phyloP scores from a whole-genome alignment of 2,797 vertebrate genomes.

The Potorous gilbertii region DNA sequence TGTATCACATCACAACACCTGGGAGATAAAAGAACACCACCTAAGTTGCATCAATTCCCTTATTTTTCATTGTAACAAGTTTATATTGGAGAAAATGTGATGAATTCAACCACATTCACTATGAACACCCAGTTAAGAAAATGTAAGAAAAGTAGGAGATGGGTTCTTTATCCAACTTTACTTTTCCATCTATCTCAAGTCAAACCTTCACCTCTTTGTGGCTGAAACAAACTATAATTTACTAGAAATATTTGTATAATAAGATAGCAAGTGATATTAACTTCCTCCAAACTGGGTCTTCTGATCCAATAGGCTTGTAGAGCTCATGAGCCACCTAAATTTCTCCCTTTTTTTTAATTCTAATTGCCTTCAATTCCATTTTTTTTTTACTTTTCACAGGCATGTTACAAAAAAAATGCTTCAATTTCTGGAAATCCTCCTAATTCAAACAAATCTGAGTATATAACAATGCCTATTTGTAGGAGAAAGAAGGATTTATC shows the following conservation, averaged over 20 bases:
- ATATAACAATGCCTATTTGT: background rate
- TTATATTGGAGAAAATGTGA: background rate
- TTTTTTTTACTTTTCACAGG: background rate
- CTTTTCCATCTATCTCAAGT: background rate
- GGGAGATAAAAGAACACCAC: background rate
- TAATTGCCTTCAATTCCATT: too few species aligned
- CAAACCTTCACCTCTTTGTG: background rate
- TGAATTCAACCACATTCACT: background rate
- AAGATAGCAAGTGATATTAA: background rate
- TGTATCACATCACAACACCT: background rate
- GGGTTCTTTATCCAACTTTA: background rate
- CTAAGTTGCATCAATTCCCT: background rate
- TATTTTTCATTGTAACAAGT: background rate
- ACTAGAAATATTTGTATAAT: background rate
- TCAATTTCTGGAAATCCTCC: background rate
- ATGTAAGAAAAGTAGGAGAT: too few species aligned
- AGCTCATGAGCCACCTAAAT: background rate
- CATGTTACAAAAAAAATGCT: background rate
- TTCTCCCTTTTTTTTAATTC: background rate
- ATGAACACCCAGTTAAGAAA: too few species aligned
- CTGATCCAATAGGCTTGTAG: background rate
- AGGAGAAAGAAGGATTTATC: background rate
- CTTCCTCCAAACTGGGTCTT: background rate
- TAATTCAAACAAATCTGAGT: background rate
- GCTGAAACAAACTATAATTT: background rate